Percentiles rank a stretch among this genome's conserved stretches.
Evolutionary conservation across 1,140 invertebrate genomes (phyloP).

Genomic region (Lordiphosa clarofinis): DNA sequence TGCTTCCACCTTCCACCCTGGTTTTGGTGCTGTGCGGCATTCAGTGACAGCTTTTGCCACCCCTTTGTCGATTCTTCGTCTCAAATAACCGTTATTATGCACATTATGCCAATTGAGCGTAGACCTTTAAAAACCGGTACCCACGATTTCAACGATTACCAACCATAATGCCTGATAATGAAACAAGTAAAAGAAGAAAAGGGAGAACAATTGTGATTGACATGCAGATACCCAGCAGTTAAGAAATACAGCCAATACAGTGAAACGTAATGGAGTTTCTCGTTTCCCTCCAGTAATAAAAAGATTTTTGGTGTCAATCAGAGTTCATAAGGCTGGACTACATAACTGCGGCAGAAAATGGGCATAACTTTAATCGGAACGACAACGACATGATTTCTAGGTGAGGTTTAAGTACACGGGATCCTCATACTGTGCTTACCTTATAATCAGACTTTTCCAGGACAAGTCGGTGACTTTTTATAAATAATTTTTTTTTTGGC

Average conservation of each 20-base stretch:
- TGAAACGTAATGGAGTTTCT: too few species aligned
- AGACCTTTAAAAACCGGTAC: slow-evolving; percentile 25
- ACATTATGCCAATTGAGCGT: slow-evolving; percentile 50
- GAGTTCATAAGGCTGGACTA: too few species aligned
- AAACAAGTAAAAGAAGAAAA: slow-evolving; percentile 18
- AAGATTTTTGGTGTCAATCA: too few species aligned
- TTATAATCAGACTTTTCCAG: too few species aligned
- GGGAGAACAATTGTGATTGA: not conserved
- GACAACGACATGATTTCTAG: too few species aligned
- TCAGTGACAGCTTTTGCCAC: slow-evolving; percentile 33
- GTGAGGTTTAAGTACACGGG: too few species aligned
- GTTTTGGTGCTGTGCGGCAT: slow-evolving; percentile 8
- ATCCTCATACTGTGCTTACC: too few species aligned
- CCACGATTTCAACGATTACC: slow-evolving; percentile 40
- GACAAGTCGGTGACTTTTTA: too few species aligned
- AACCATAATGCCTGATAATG: slow-evolving; percentile 33
- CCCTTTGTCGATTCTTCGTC: slow-evolving; percentile 12
- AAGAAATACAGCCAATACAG: not conserved
- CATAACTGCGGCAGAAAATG: too few species aligned
- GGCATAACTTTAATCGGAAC: too few species aligned
- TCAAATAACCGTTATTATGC: slow-evolving; percentile 51
- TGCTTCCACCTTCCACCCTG: slow-evolving; percentile 7
- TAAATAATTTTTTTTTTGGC: too few species aligned
- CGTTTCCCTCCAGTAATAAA: too few species aligned
- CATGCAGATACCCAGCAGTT: not conserved